A percentile compares a stretch with the other conserved stretches of the same genome.
These are phyloP conservation scores for Chitala chitala DNA, from an alignment of 2,113 vertebrate genomes.

Conservation along the genomic window DNA sequence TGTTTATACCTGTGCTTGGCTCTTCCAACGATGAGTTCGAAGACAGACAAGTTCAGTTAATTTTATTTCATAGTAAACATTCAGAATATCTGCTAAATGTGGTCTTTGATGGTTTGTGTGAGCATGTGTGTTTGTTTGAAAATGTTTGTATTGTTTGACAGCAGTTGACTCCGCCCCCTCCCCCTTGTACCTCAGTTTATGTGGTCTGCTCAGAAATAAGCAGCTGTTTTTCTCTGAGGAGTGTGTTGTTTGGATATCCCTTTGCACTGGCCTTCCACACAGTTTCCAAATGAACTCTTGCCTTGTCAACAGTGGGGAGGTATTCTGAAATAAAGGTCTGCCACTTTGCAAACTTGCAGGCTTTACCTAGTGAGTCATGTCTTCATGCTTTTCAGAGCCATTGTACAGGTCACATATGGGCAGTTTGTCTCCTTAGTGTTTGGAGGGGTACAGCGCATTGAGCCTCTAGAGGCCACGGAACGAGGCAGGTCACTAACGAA, in stretches of 20 bases:
- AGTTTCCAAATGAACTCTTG: conserved; percentile 39
- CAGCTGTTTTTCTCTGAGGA: background rate
- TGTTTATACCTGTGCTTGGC: no score
- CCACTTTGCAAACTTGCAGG: conserved; percentile 1
- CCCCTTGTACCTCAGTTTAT: background rate
- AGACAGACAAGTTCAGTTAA: no score
- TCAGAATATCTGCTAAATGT: background rate
- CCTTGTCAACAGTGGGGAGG: conserved; percentile 29
- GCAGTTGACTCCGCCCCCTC: background rate
- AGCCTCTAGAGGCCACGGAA: no score
- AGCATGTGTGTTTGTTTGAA: background rate
- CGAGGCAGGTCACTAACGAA: no score
- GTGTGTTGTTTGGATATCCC: conserved; percentile 11
- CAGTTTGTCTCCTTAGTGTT: background rate
- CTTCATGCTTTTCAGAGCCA: background rate
- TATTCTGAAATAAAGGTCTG: conserved; percentile 4
- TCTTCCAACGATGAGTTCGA: no score
- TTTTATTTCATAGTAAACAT: no score
- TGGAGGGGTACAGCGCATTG: no score
- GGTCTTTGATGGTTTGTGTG: background rate
- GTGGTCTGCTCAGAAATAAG: conserved; percentile 10
- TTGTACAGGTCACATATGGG: no score
- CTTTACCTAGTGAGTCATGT: conserved; percentile 23
- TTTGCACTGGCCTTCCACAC: conserved; percentile 26
- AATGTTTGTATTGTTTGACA: conserved; percentile 7